Conservation (phyloP, 2,113 vertebrate species). For the Rhipidura dahli region DNA sequence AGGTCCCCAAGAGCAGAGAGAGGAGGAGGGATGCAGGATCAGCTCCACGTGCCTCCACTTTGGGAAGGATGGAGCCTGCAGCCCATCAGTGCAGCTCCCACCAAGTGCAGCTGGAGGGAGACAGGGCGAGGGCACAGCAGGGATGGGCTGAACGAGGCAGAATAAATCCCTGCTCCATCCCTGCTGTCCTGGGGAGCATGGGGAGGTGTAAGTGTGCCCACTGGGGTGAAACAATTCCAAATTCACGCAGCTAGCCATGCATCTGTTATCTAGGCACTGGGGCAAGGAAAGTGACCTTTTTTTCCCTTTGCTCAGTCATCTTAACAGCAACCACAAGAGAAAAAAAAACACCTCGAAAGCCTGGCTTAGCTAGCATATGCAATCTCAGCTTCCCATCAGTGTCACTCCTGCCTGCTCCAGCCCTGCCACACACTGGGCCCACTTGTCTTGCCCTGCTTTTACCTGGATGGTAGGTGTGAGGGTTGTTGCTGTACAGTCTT, state of each 20-base stretch:
- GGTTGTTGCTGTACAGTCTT: not conserved
- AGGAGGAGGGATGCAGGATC: not conserved
- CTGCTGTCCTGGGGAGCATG: not conserved
- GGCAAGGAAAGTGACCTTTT: not conserved
- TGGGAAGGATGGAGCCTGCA: fast-evolving
- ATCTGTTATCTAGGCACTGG: not conserved
- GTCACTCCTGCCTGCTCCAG: not conserved
- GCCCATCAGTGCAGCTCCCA: fast-evolving
- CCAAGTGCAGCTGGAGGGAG: not conserved
- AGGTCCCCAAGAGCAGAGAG: not conserved
- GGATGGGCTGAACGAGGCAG: not conserved
- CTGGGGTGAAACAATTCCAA: fast-evolving
- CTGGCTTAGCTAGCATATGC: not conserved
- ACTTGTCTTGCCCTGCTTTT: not conserved
- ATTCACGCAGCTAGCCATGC: not conserved
- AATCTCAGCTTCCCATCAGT: not conserved
- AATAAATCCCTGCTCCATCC: not conserved
- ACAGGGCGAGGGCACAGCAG: fast-evolving
- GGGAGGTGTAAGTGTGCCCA: not conserved
- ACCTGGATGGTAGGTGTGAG: not conserved
- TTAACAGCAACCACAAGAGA: not conserved
- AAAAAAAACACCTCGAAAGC: not conserved
- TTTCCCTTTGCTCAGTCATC: not conserved
- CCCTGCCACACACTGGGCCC: fast-evolving
- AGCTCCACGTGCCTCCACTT: fast-evolving